Base-by-base conservation (phyloP, 2,888 invertebrate species). In the Sarcophaga subvicina region DNA sequence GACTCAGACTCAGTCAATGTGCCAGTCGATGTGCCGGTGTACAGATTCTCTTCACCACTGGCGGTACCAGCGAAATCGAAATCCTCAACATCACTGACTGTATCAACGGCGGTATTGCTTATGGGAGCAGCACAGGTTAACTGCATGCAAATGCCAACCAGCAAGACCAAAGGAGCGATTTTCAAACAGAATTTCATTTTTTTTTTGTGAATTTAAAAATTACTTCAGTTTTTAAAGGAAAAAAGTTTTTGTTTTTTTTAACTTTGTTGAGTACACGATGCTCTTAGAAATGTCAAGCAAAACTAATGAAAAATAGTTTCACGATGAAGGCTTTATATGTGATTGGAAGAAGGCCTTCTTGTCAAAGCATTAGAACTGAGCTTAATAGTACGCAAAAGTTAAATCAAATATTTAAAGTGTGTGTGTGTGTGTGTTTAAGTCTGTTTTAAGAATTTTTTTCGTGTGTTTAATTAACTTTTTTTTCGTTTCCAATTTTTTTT, bases 161-260 rank as follows among this genome's bases (percentile, higher is more conserved):
- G 47, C 20, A 69, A 6, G 6, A 69, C 4, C 6, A 69, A 69
- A 10, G 22, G 10, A 22, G 49, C 69, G 20, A 69, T 45, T 20
- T 12, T 66, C 25, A 66, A 66, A 45, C n/a, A 69, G 47, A 47
- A 49, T 69, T 69, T 69, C 69, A 69, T 69, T 47, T 49, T 49
- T 54, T 17, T 54, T 2, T 3, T 22, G 0, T 2, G 5, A 69
- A 14, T 47, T 47, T 20, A 20, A 67, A 5, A 64, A 64, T 37
- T 2, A 8, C 10, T 37, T 37, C 8, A 10, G 37, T 8, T 8
- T 37, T 37, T 37, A 37, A 37, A 37, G 8, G 10, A 2, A 37
- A 37, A 37, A 37, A 37, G 10, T 22, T 22, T 22, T 1, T 22
- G n/a, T 22, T 22, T 22, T 22, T 22, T 0, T 22, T 1, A 22